Base-by-base conservation (phyloP, 2,113 vertebrate genomes). In the Apteryx mantelli region DNA sequence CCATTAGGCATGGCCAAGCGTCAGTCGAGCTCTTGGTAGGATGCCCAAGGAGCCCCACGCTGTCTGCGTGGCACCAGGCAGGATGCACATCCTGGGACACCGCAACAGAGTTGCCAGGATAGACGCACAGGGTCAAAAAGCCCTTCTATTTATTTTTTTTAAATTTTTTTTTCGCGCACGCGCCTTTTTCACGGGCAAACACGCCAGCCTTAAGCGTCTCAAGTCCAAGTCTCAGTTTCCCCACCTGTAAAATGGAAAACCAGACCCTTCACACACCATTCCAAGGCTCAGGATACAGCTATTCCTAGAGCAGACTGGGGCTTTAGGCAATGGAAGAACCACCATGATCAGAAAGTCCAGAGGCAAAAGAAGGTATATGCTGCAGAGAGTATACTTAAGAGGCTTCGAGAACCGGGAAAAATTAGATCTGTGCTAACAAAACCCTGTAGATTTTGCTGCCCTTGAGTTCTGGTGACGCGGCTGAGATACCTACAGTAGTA, bases 21-120 rank as follows among this genome's bases (percentile, higher is more conserved):
- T 34, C 61, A 56, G 12, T 28, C 40, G 5, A 84, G 28, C 1
- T 16, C 13, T 2, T 2, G 16, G 52, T 70, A 40, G 36, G 63
- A 32, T 8, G 36, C 3, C 30, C 58, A 44, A 32, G 0, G 0
- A 0, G 7, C 30, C 42, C 21, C 0, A 0, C 0, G 2, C 4
- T 1, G 0, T 9, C 60, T 1, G 2, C 1, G 1, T 11, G 13
- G n/a, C 3, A 1, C 3, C 24, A 38, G 26, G 55, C n/a, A 48
- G 38, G 3, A 65, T 19, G 11, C 7, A 42, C 10, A 4, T 61
- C 26, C 18, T 0, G 0, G 9, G 11, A 3, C 28, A 38, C 2
- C 46, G 3, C 6, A 5, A 74, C 9, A 13, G 34, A 3, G 7
- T 9, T 50, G 19, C 25, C 32, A 73, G 19, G 11, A 48, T 10